Evolutionary conservation across 2,797 vertebrate genomes (phyloP).

Genomic region (Platyrinchus mystaceus): DNA sequence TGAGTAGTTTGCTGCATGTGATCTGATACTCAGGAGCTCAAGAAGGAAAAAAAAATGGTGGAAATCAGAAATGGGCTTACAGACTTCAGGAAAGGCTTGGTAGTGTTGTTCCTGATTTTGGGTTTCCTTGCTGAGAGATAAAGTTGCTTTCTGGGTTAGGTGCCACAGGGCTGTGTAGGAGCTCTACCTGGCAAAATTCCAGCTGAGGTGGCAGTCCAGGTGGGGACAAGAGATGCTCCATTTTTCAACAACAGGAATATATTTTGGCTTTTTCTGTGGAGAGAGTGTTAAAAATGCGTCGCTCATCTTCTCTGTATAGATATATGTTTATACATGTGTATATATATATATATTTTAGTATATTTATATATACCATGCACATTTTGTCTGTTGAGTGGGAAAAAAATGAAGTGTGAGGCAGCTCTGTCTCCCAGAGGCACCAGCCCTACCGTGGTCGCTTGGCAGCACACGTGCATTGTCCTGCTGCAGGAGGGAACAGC

Average conservation of each 20-base stretch:
- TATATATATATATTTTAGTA: no score
- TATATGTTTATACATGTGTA: no score
- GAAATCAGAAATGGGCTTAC: background rate
- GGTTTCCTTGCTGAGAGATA: background rate
- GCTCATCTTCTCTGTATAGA: background rate
- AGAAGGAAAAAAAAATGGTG: background rate
- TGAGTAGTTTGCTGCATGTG: background rate
- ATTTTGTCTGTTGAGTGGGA: background rate
- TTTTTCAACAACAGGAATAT: background rate
- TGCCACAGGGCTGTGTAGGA: background rate
- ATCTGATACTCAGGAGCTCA: background rate
- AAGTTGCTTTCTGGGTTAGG: background rate
- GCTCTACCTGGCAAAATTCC: background rate
- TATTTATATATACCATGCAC: no score
- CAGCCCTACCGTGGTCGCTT: background rate
- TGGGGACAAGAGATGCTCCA: background rate
- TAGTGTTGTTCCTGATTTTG: background rate
- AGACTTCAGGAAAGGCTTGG: background rate
- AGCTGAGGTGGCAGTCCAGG: background rate
- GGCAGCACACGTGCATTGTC: background rate
- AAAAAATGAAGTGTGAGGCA: background rate
- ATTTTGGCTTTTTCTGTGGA: background rate
- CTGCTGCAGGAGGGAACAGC: background rate
- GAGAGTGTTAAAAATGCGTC: fast-evolving
- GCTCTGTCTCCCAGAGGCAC: background rate